These are phyloP conservation scores for Eclectus roratus DNA, from an alignment of 2,113 vertebrate genomes.

Conservation along the genomic window DNA sequence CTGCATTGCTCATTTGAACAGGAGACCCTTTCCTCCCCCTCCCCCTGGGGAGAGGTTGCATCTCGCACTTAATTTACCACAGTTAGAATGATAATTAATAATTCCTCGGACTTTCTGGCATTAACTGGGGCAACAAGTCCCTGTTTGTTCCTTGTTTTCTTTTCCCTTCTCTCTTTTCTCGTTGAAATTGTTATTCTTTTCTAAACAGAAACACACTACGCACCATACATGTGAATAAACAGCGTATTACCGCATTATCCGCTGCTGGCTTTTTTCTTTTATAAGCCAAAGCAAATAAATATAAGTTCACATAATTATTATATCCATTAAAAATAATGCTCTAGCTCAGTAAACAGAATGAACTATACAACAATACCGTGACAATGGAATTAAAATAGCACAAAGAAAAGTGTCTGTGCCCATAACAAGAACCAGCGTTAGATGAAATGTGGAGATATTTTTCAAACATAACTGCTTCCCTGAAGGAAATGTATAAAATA, in stretches of 20 bases:
- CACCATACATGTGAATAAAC: neutral
- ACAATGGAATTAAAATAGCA: slow-evolving; percentile 53
- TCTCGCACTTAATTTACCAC: neutral
- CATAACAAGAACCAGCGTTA: neutral
- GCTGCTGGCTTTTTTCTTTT: neutral
- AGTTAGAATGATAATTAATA: neutral
- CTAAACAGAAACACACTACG: neutral
- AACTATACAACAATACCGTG: neutral
- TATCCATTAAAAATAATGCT: neutral
- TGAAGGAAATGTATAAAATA: slow-evolving; percentile 23
- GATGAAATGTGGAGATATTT: slow-evolving; percentile 57
- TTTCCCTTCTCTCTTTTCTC: neutral
- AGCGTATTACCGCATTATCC: neutral
- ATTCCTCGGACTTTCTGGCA: neutral
- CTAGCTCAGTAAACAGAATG: slow-evolving; percentile 17
- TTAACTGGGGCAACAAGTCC: neutral
- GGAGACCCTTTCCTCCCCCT: neutral
- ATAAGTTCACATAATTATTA: slow-evolving; percentile 38
- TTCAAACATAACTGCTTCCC: slow-evolving; percentile 44
- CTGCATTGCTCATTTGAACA: neutral
- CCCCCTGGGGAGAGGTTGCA: neutral
- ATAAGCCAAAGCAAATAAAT: slow-evolving; percentile 51
- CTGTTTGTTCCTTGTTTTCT: slow-evolving; percentile 13
- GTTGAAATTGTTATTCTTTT: slow-evolving; percentile 19
- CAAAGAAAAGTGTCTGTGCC: slow-evolving; percentile 8